phyloP scores from a whole-genome alignment of 2,113 vertebrate genomes.

The Corythoichthys haematopterus region DNA sequence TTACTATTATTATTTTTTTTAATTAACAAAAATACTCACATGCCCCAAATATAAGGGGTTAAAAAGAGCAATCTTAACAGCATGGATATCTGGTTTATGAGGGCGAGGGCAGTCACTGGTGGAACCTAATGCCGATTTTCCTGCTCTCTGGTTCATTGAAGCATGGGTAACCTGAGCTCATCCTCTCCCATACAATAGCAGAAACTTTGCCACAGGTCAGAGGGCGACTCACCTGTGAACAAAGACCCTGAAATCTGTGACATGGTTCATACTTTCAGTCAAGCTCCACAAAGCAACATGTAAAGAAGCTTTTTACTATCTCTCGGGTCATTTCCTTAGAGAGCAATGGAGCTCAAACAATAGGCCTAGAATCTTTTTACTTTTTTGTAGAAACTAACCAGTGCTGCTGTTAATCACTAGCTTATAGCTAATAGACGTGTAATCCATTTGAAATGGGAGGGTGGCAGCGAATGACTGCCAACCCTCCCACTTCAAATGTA shows the following conservation, averaged over 20 bases:
- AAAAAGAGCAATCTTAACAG: not conserved
- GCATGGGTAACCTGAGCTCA: conserved; percentile 68
- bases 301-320: conserved; percentile 44
- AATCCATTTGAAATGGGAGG: too few species aligned
- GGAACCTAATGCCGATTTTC: conserved; percentile 70
- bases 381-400: conserved; percentile 13
- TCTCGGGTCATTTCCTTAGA: conserved; percentile 41
- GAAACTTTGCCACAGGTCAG: conserved; percentile 60
- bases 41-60: too few species aligned
- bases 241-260: conserved; percentile 65
- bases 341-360: conserved; percentile 26
- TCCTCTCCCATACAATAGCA: conserved; percentile 59
- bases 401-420: too few species aligned
- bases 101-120: conserved; percentile 33
- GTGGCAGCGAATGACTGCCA: too few species aligned
- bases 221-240: conserved; percentile 71
- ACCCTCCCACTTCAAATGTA: too few species aligned
- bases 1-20: too few species aligned
- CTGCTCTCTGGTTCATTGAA: conserved; percentile 69
- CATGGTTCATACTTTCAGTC: conserved; percentile 61
- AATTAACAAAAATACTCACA: too few species aligned
- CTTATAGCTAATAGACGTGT: too few species aligned
- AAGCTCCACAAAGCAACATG: conserved; percentile 59
- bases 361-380: conserved; percentile 16
- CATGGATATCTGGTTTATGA: conserved; percentile 46